phyloP scores from a whole-genome alignment of 2,113 vertebrate species.

The Menidia beryllina region DNA sequence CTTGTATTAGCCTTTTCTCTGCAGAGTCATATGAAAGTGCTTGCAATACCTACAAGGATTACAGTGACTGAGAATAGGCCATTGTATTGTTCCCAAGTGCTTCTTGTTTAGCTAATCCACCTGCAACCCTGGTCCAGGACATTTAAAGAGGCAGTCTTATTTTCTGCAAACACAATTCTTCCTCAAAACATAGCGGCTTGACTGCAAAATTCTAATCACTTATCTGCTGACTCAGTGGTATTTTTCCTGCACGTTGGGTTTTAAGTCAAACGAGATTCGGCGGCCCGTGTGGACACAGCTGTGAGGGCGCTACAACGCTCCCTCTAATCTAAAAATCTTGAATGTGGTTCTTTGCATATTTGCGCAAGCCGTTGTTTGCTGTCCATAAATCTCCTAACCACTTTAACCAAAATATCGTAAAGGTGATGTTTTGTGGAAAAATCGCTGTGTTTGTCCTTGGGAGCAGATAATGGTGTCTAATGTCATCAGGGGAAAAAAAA shows the following conservation, averaged over 20 bases:
- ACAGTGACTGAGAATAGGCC: constrained; percentile 75
- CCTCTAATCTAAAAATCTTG: too few species aligned
- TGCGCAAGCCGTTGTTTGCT: too few species aligned
- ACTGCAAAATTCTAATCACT: constrained; percentile 7
- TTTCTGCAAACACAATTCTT: constrained; percentile 33
- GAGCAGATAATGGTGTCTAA: too few species aligned
- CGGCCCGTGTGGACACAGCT: background rate
- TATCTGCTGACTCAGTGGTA: background rate
- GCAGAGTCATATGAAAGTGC: constrained; percentile 84
- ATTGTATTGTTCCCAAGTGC: constrained; percentile 76
- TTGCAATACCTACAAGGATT: constrained; percentile 83
- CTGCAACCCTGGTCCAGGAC: constrained; percentile 39
- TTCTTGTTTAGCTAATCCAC: constrained; percentile 78
- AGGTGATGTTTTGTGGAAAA: too few species aligned
- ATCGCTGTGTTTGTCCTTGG: too few species aligned
- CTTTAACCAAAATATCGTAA: too few species aligned
- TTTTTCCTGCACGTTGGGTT: background rate
- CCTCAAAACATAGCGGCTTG: too few species aligned
- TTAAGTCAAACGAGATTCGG: background rate
- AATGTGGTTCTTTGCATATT: too few species aligned
- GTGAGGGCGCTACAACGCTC: too few species aligned
- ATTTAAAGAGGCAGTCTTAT: constrained; percentile 44
- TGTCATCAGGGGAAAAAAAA: too few species aligned
- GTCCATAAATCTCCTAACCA: too few species aligned
- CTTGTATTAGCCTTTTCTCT: constrained; percentile 67